Base-by-base conservation (phyloP, 2,113 vertebrate species). In the Phasianus colchicus region DNA sequence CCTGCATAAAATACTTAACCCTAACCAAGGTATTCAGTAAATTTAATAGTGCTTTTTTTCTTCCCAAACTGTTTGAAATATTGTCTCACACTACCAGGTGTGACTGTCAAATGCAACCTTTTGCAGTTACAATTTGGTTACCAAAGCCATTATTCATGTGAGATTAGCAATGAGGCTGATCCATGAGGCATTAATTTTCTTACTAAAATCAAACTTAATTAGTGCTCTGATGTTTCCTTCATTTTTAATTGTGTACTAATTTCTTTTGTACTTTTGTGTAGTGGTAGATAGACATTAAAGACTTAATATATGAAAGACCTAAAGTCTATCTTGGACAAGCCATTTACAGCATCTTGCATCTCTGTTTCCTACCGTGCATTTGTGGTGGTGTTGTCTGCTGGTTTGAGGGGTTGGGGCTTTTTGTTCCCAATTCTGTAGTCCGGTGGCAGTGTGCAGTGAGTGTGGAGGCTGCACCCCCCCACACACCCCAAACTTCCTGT, bases 1-100 rank as follows among this genome's bases (percentile, higher is more conserved):
- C 79, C 55, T 84, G 97, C 97, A 96, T 50, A 97, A 98, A 97
- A 95, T 93, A 95, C 96, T 96, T 96, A 97, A 93, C 97, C 97
- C 97, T 97, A 92, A 94, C 95, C 38, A 86, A 96, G 89, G 78
- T 88, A 94, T 95, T 38, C 50, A 86, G 96, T 71, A 64, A 91
- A 52, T 75, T 61, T 74, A 82, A 83, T 90, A 71, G 72, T 65
- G 76, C 55, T 14, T 11, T 22, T 10, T 61, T 64, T 38, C 69
- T 7, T 2, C 17, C 40, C 57, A 50, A 89, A 86, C 48, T 86
- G 75, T 90, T 92, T 76, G 92, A 94, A 95, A 94, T 75, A 67
- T 64, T 77, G 64, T 54, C 74, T 63, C 73, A n/a, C 34, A 25
- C 79, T 94, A 55, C 69, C 63, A 54, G 69, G 83, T 67, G 36